Evolutionary conservation across 2,113 vertebrate genomes (phyloP).

Genomic region (Galbula dea): DNA sequence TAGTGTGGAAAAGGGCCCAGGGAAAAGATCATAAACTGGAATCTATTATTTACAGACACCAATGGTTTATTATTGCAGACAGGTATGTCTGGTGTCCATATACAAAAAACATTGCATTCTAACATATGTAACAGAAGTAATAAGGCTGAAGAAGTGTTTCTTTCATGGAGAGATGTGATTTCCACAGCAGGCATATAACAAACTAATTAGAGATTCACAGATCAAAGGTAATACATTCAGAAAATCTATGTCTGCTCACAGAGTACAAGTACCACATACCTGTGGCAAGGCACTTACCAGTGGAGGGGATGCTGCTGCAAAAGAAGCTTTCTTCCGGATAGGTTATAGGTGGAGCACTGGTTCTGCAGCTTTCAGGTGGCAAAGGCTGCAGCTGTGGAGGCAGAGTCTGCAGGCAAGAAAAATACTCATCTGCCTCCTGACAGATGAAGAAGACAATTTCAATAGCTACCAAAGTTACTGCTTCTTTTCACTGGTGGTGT

Average conservation of each 20-base stretch:
- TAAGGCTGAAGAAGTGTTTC: not conserved
- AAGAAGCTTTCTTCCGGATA: not conserved
- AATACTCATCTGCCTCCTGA: not conserved
- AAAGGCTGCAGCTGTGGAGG: not conserved
- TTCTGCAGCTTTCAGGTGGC: not conserved
- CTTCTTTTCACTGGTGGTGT: not conserved
- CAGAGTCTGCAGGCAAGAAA: not conserved
- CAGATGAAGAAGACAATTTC: not conserved
- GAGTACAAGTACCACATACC: not conserved
- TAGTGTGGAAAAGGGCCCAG: not conserved
- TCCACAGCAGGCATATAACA: not conserved
- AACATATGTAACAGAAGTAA: not conserved
- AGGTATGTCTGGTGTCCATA: not conserved
- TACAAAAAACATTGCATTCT: not conserved
- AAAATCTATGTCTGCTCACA: not conserved
- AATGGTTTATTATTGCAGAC: not conserved
- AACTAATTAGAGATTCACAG: not conserved
- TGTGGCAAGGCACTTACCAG: fast-evolving
- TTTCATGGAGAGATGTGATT: not conserved
- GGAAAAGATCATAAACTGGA: not conserved
- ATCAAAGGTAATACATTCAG: not conserved
- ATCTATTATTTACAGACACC: not conserved
- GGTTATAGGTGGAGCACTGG: not conserved
- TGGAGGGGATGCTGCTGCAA: not conserved
- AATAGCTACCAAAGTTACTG: not conserved